Base-by-base conservation (phyloP, 2,888 invertebrate species). In the Dysmachus trigonus region DNA sequence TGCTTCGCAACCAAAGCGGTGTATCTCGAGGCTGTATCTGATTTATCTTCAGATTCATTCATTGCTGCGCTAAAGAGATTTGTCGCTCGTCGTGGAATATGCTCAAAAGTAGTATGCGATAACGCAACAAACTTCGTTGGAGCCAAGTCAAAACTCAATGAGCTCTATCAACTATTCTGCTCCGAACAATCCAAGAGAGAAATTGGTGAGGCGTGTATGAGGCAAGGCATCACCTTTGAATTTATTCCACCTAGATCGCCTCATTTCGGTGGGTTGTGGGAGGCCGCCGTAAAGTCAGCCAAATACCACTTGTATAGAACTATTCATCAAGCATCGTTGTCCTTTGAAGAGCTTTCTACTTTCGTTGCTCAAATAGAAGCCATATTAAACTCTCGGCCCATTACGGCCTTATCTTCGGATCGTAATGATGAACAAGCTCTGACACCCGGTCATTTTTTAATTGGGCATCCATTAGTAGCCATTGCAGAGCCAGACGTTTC, bases 211-310 rank as follows among this genome's bases (percentile, higher is more conserved):
- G 30, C n/a, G 15, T 73, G 10, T 33, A 1, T 82, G 72, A 7
- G 83, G 88, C 51, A 51, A 51, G 86, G 87, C 3, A 88, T 89
- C 15, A 41, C 83, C 0, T 90, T 90, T 89, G 87, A 89, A 38
- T 91, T 90, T 62, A 89, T 88, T 38, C 89, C 90, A 4, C 89
- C 90, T 3, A 62, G 81, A 13, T 86, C 89, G 7, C 89, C 89
- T 18, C 89, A 90, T 85, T 89, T 89, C 82, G 89, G 90, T 6
- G 90, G 90, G 5, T 72, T 90, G 6, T 90, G 89, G 89, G 90
- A 90, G 85, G 88, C 89, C 2, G 89, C 87, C 6, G 89, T 90
- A 7, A 89, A 89, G 77, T 88, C 88, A 0, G 87, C 88, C 6
- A 90, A 90, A 85, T 86, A 83, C 85, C 90, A 89, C 79, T 82